Percentiles rank a stretch among this genome's conserved stretches.
Evolutionary conservation across 2,113 vertebrate genomes (phyloP).

Genomic region (Caranx melampygus): DNA sequence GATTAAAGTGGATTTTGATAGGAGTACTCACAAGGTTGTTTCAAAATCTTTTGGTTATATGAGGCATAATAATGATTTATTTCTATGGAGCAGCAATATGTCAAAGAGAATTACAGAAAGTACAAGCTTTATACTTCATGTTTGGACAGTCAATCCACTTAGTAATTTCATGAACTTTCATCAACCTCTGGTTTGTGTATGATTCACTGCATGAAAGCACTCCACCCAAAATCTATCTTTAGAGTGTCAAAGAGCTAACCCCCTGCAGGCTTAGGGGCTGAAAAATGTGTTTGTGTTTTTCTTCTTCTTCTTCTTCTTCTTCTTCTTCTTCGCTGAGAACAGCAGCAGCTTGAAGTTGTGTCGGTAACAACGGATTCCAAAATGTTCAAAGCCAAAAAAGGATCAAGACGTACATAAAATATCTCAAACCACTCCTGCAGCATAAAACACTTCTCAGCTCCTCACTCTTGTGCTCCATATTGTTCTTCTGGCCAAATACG

Average conservation of each 20-base stretch:
- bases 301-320: conserved; percentile 36
- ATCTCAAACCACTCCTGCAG: conserved; percentile 13
- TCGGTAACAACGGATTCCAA: conserved; percentile 20
- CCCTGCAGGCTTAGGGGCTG: conserved; percentile 32
- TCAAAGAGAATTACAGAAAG: conserved; percentile 27
- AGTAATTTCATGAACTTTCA: conserved; percentile 28
- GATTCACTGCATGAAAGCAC: conserved; percentile 22
- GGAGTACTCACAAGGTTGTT: conserved; percentile 39
- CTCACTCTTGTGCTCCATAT: conserved; percentile 1
- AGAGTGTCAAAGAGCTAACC: conserved; percentile 13
- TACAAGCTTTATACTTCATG: not conserved
- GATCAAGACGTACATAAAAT: conserved; percentile 17
- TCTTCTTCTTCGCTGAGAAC: conserved; percentile 21
- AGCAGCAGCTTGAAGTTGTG: conserved; percentile 38
- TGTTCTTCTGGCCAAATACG: not conserved
- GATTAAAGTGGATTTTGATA: conserved; percentile 55
- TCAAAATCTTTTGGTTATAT: conserved; percentile 29
- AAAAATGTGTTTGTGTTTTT: conserved; percentile 38
- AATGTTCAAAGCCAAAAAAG: conserved; percentile 10
- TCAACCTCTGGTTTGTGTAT: conserved; percentile 17
- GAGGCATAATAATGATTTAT: conserved; percentile 5
- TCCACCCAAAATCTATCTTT: conserved; percentile 41
- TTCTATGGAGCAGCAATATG: conserved; percentile 12
- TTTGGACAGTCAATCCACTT: not conserved
- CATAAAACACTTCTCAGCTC: not conserved